phyloP scores from a whole-genome alignment of 2,113 vertebrate genomes.

The Antechinus flavipes region DNA sequence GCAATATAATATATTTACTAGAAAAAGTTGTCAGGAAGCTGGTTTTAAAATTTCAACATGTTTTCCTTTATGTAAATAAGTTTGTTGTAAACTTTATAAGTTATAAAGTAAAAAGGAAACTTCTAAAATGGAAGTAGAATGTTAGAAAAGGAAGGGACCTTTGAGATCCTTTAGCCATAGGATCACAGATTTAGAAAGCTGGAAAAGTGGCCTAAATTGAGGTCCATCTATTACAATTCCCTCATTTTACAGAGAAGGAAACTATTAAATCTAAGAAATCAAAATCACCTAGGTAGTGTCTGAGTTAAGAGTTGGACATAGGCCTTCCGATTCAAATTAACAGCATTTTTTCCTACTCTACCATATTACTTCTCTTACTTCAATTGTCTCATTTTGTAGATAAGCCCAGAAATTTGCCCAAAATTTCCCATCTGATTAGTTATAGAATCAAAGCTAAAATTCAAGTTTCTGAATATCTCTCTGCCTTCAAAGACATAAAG shows the following conservation, averaged over 20 bases:
- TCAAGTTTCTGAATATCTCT: not conserved
- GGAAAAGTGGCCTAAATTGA: not conserved
- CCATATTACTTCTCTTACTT: not conserved
- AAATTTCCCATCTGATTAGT: not conserved
- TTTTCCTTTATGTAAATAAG: not conserved
- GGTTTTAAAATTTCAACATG: not conserved
- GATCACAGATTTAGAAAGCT: not conserved
- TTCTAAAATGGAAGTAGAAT: too few relatives aligned
- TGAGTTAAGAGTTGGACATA: not conserved
- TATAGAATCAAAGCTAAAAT: not conserved
- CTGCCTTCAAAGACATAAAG: not conserved
- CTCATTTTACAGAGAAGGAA: slow-evolving; percentile 34
- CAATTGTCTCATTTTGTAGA: not conserved
- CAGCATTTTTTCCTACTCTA: not conserved
- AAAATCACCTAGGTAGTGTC: not conserved
- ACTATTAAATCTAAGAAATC: not conserved
- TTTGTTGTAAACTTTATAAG: not conserved
- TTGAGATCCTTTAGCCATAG: not conserved
- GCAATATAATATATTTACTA: not conserved
- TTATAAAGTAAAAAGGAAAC: not conserved
- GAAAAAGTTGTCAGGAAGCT: not conserved
- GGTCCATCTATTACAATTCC: not conserved
- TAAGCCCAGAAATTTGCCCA: slow-evolving; percentile 18
- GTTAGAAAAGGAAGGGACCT: not conserved
- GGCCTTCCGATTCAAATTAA: not conserved